phyloP scores from a whole-genome alignment of 2,797 vertebrate genomes.

The Ammospiza maritima region DNA sequence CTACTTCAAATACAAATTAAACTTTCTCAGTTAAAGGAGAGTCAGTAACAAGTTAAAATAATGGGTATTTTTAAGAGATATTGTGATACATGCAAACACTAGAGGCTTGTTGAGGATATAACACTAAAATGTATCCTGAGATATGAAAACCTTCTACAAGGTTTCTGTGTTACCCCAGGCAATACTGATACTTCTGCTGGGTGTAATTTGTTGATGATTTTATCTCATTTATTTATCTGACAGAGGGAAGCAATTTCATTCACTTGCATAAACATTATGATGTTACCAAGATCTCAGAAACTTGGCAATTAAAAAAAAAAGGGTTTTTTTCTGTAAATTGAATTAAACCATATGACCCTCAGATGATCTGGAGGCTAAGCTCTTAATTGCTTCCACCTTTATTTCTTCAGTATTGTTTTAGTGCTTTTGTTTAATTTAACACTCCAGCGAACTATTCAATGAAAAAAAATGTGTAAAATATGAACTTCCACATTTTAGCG shows the following conservation, averaged over 20 bases:
- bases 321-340: neutral
- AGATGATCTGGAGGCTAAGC: neutral
- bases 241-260: constrained; percentile 37
- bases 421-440: constrained; percentile 61
- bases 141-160: neutral
- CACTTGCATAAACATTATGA: constrained; percentile 15
- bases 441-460: constrained; percentile 38
- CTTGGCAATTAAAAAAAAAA: neutral
- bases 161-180: neutral
- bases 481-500: constrained; percentile 22
- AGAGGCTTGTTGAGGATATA: neutral
- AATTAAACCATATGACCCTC: neutral
- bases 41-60: neutral
- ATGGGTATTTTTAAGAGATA: neutral
- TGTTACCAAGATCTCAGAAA: constrained; percentile 22
- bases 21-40: neutral
- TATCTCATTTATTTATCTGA: constrained; percentile 51
- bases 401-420: constrained; percentile 3
- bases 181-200: neutral
- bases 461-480: neutral
- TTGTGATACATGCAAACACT: neutral
- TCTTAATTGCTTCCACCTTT: constrained; percentile 57
- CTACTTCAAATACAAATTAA: neutral
- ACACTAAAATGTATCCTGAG: neutral
- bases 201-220: constrained; percentile 39